These are phyloP conservation scores for Typhlomys cinereus DNA, from an alignment of 2,113 vertebrate species.

Conservation along the genomic window DNA sequence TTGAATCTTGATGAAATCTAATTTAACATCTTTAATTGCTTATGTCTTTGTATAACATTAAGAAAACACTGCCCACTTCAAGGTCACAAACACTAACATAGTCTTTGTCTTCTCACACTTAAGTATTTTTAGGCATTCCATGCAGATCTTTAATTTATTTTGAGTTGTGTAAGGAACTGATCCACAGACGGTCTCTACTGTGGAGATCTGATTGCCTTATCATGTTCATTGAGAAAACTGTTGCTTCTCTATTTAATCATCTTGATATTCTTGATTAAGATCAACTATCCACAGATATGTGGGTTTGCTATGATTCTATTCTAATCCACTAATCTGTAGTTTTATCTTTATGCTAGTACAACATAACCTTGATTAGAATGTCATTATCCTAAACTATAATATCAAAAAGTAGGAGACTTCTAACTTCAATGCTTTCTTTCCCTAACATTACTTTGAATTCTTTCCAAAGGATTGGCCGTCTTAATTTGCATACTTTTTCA, in stretches of 20 bases:
- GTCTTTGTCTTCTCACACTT: background rate
- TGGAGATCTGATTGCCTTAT: background rate
- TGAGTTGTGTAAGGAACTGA: background rate
- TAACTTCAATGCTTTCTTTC: background rate
- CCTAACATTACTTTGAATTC: background rate
- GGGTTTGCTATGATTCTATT: background rate
- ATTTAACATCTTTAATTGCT: background rate
- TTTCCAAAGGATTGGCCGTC: background rate
- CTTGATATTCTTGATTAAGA: background rate
- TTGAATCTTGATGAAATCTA: conserved; percentile 6
- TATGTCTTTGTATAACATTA: background rate
- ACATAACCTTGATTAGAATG: background rate
- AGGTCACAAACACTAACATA: background rate
- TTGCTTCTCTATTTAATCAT: background rate
- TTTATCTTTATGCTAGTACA: background rate
- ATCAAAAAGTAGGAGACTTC: background rate
- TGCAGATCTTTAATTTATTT: background rate
- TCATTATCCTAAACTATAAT: background rate
- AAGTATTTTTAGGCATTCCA: background rate
- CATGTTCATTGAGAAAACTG: background rate
- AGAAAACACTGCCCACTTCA: background rate
- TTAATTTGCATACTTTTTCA: conserved; percentile 33
- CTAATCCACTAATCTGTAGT: background rate
- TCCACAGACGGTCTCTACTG: background rate
- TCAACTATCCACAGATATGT: background rate